Evolutionary conservation across 2,888 invertebrate genomes (phyloP), one percentile per base, ranked within the genome.

Genomic region (Girardia tigrina): DNA sequence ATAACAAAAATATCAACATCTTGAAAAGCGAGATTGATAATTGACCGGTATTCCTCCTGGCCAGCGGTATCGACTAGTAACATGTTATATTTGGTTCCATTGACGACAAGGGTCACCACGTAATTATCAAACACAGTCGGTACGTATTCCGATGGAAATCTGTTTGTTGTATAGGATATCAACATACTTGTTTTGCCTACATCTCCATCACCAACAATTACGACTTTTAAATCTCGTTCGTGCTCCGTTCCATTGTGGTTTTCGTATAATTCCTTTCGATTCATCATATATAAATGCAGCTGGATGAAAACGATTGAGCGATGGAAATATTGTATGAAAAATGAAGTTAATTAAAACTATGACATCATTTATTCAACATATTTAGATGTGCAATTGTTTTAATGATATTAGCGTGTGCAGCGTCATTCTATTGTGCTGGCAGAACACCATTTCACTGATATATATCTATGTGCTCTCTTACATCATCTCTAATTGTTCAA

Each of bases 291-390:
- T 56, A 56, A 56, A 56, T 2, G n/a, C 6, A 4, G n/a, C n/a
- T 56, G n/a, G 8, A 8, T n/a, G 36, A 12, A 36, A 16, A 36
- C 16, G 23, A 20, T 56, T 12, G 4, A 20, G n/a, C n/a, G 23
- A 8, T 56, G 23, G 23, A 56, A 16, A 4, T 12, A 56, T 56
- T 4, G n/a, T n/a, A n/a, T n/a, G n/a, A n/a, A 8, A 56, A 56
- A 56, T 56, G 56, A 56, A 20, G n/a, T 56, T 56, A 56, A 56
- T 56, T 56, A 56, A 8, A 56, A 56, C n/a, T 56, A 56, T 56
- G 56, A 56, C 56, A 56, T 56, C 56, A 56, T n/a, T 56, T n/a
- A 56, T 4, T 56, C 56, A 12, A 16, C 23, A 56, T 12, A 56
- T 56, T 20, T 56, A n/a, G 8, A 56, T 56, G 20, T 4, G n/a